Evolutionary conservation across 2,113 vertebrate genomes (phyloP).

Genomic region (Saccopteryx leptura): DNA sequence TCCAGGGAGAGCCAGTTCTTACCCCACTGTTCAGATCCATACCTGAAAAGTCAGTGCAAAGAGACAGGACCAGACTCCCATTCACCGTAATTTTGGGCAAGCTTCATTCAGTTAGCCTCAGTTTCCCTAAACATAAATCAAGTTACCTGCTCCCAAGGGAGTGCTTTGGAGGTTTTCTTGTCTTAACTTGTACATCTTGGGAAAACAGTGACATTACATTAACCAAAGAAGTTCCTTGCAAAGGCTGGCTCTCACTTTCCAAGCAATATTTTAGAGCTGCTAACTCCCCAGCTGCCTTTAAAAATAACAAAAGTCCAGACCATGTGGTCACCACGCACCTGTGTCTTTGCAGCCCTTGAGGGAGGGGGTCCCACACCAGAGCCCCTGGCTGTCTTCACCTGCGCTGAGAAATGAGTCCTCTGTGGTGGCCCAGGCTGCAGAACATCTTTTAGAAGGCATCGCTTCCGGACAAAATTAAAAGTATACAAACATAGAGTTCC

Average conservation of each 20-base stretch:
- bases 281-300: not conserved
- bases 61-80: not conserved
- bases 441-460: not conserved
- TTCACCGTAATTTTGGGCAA: not conserved
- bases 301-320: not conserved
- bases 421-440: not conserved
- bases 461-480: slow-evolving; percentile 1
- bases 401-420: not conserved
- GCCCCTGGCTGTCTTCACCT: not conserved
- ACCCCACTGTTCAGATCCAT: not conserved
- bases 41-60: not conserved
- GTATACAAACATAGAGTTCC: not conserved
- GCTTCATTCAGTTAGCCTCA: not conserved
- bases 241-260: not conserved
- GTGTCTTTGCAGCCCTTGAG: not conserved
- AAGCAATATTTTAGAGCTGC: not conserved
- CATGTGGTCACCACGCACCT: not conserved
- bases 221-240: not conserved
- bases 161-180: fast-evolving
- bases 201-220: not conserved
- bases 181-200: too few relatives aligned
- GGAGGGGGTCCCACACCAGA: not conserved
- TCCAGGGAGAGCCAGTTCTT: not conserved
- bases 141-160: not conserved
- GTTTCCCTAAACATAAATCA: not conserved